Evolutionary conservation across 2,113 vertebrate genomes (phyloP), one percentile per base, ranked within the genome.

Genomic region (Suricata suricatta): DNA sequence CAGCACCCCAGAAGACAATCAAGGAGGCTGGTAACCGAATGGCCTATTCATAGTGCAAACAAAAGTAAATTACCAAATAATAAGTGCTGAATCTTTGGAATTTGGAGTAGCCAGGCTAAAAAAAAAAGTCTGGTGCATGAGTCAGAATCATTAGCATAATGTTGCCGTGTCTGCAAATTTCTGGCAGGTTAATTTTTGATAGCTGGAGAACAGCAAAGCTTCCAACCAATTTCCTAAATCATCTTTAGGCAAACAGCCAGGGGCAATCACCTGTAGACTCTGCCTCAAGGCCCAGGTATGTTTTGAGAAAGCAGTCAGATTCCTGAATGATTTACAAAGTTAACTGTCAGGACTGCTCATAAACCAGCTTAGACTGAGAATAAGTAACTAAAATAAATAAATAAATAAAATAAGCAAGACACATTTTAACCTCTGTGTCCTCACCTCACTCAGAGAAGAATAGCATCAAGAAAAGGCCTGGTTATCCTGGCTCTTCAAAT

Each of bases 201-300:
- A 96, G 90, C 93, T 88, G 72, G 35, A 64, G 76, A 97, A 95
- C 60, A 96, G 93, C 31, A 71, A 92, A 79, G 90, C 90, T 96
- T 92, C 77, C 90, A 87, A 92, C 79, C 93, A 98, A 96, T 98
- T 98, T 98, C 89, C 97, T 96, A 96, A 95, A 94, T 96, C 93
- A 95, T 95, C 94, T 95, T 90, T 66, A 88, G 95, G 95, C 88
- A 97, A 95, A 97, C 72, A 95, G 90, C 97, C 94, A 96, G 88
- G 33, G 60, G 38, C 71, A 88, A 83, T 96, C 93, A 95, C 94
- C 90, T 95, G 71, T 85, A 92, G 92, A 91, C 31, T 88, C 76
- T 66, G 76, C 86, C 47, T 57, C 21, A 90, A 92, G 85, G 71
- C 21, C 16, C 77, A 72, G 97, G 90, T 96, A 88, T 57, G 63